A percentile compares a stretch with the other conserved stretches of the same genome.
These are phyloP conservation scores for Anniella stebbinsi DNA, from an alignment of 2,797 vertebrate species.

Conservation along the genomic window DNA sequence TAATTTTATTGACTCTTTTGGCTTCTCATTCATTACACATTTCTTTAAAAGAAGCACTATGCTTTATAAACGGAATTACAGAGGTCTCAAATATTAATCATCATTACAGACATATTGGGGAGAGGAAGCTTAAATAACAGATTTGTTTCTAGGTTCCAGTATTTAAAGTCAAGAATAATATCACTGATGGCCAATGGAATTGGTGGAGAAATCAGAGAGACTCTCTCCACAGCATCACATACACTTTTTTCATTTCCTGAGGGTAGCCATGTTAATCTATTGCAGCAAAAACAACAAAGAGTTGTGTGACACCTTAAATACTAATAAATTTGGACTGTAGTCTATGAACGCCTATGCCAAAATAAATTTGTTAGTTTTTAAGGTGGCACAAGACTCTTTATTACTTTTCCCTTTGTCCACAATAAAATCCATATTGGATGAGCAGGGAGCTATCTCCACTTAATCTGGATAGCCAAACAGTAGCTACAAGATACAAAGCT, in stretches of 20 bases:
- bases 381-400: too few relatives aligned
- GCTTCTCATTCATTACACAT: constrained; percentile 38
- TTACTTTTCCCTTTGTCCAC: not conserved
- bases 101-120: constrained; percentile 15
- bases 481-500: not conserved
- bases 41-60: constrained; percentile 22
- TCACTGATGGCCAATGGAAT: not conserved
- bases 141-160: constrained; percentile 23
- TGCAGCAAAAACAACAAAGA: not conserved
- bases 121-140: constrained; percentile 14
- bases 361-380: too few relatives aligned
- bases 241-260: not conserved
- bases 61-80: constrained; percentile 30
- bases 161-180: not conserved
- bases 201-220: not conserved
- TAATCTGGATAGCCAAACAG: not conserved
- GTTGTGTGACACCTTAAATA: too few relatives aligned
- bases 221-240: not conserved
- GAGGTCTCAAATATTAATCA: constrained; percentile 23
- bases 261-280: too few relatives aligned
- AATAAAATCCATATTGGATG: not conserved
- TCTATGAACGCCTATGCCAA: too few relatives aligned
- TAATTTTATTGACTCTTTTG: constrained; percentile 32
- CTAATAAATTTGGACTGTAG: too few relatives aligned
- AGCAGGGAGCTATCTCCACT: not conserved